Base-by-base conservation (phyloP, 2,797 vertebrate genomes). In the Triplophysa yarkandensis region DNA sequence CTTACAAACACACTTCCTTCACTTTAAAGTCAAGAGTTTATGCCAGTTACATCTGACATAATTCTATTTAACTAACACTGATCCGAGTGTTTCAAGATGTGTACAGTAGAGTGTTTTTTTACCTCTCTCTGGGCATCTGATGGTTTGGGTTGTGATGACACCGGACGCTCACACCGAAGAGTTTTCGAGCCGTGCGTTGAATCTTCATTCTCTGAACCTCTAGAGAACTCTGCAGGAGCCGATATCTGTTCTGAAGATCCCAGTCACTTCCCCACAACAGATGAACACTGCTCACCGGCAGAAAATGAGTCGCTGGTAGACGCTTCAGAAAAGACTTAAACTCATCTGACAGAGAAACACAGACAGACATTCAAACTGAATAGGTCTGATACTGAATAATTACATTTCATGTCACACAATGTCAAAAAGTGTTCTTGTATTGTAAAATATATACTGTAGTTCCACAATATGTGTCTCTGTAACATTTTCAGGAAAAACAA, bases 101-200 rank as follows among this genome's bases (percentile, higher is more conserved):
- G 34, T 34, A 34, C 34, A 34, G 8, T 2, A 2, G 34, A 2
- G 34, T 34, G 34, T 36, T 7, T 8, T 36, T 57, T 28, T 19
- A 99, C 98, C 98, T 98, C 91, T 99, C 97, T 92, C 95, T 93
- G 86, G 96, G 97, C 92, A 97, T 94, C 92, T 99, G 98, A 91
- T 99, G 97, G 92, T 95, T 98, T 64, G 98, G 97, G 65, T 99
- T 98, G 91, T 99, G 97, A 85, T 95, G 95, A 84, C 98, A 99
- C 50, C 96, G 96, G 85, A 99, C 93, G 50, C 98, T 98, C 86
- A 99, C 96, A 83, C 96, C 93, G 55, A 99, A 99, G 72, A 99
- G 95, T 89, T 98, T 99, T 84, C 98, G 95, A 81, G 98, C 95
- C 0, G 95, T 97, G 77, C 94, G 95, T 74, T 98, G 98, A 81